phyloP scores from a whole-genome alignment of 1,140 invertebrate genomes.

The Oedothorax gibbosus region DNA sequence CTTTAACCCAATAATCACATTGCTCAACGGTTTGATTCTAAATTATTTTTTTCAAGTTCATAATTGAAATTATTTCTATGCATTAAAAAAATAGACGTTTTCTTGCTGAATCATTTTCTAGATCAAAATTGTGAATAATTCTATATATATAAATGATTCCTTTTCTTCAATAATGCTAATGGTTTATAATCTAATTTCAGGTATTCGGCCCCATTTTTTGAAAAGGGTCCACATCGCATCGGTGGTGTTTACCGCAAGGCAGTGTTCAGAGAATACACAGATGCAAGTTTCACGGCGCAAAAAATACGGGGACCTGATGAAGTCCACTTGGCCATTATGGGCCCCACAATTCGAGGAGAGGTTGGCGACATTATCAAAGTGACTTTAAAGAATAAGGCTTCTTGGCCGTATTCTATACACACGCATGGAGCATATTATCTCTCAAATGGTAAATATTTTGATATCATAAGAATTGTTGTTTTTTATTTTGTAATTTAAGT shows the following conservation, averaged over 20 bases:
- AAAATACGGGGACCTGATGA: constrained; percentile 55
- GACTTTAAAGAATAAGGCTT: constrained; percentile 64
- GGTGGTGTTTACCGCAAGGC: constrained; percentile 64
- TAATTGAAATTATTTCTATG: no score
- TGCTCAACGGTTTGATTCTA: no score
- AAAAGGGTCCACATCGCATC: constrained; percentile 63
- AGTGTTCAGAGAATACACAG: constrained; percentile 63
- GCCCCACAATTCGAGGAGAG: constrained; percentile 64
- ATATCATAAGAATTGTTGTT: neutral
- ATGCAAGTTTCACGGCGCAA: constrained; percentile 62
- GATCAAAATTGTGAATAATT: no score
- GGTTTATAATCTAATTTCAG: constrained; percentile 21
- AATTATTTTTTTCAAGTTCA: no score
- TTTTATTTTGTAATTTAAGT: no score
- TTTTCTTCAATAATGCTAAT: no score
- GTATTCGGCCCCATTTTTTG: constrained; percentile 60
- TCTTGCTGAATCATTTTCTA: neutral
- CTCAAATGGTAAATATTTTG: neutral
- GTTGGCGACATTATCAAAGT: constrained; percentile 64
- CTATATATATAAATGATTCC: no score
- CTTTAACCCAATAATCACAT: no score
- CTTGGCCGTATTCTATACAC: constrained; percentile 64
- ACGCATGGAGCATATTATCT: constrained; percentile 62
- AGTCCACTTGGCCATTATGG: constrained; percentile 64
- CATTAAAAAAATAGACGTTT: neutral